These are phyloP conservation scores for Cepaea hortensis DNA, from an alignment of 2,888 invertebrate species.

Conservation along the genomic window DNA sequence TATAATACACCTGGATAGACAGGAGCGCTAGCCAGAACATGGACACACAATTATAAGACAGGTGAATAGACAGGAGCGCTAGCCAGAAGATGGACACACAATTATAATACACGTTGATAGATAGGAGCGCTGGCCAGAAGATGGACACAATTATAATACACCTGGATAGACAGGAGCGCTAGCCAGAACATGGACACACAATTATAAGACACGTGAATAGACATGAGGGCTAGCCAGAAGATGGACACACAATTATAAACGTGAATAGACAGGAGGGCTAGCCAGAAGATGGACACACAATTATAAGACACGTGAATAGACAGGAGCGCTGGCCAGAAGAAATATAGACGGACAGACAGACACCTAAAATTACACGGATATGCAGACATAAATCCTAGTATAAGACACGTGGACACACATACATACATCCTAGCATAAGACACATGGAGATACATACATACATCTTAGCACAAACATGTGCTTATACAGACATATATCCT, in stretches of 20 bases:
- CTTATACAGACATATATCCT: too few species aligned
- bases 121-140: background rate
- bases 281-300: constrained; percentile 14
- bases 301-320: background rate
- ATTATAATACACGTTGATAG: background rate
- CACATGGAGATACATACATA: background rate
- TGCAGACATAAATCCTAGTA: background rate
- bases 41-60: background rate
- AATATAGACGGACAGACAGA: background rate
- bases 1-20: constrained; percentile 8
- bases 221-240: background rate
- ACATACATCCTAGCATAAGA: background rate
- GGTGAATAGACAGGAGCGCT: background rate
- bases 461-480: too few species aligned
- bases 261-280: background rate
- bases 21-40: background rate
- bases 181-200: background rate
- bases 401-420: constrained; percentile 19
- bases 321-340: background rate
- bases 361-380: background rate
- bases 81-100: constrained; percentile 11
- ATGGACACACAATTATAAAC: constrained; percentile 1
- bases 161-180: background rate
- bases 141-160: constrained; percentile 8
- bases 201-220: constrained; percentile 1